Evolutionary conservation across 2,113 vertebrate genomes (phyloP).

Genomic region (Paracanthobrama guichenoti): DNA sequence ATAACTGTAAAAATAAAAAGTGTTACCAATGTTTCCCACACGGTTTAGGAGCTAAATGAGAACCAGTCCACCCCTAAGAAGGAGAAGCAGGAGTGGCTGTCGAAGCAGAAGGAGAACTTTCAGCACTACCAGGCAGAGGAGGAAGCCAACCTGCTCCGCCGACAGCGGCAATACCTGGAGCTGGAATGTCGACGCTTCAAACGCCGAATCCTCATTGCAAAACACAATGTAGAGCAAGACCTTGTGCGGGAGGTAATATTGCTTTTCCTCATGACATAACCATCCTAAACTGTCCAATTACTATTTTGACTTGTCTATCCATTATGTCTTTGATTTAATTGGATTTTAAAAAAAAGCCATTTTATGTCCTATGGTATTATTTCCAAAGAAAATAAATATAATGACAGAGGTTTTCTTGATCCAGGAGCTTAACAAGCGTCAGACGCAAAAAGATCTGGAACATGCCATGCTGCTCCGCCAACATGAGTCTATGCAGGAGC

Average conservation of each 20-base stretch:
- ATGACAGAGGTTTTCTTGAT: not conserved
- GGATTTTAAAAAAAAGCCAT: too few species aligned
- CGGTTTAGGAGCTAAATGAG: conserved; percentile 90
- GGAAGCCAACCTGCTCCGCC: conserved; percentile 92
- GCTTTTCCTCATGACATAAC: conserved; percentile 41
- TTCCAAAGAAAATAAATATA: conserved; percentile 69
- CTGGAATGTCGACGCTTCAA: conserved; percentile 96
- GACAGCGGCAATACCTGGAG: conserved; percentile 95
- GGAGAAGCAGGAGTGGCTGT: conserved; percentile 98
- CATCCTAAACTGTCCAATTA: too few species aligned
- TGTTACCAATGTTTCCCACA: not conserved
- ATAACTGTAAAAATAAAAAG: too few species aligned
- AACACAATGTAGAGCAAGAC: conserved; percentile 94
- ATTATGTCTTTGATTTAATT: too few species aligned
- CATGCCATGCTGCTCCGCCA: conserved; percentile 97
- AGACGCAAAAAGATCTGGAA: conserved; percentile 97
- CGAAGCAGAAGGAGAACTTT: conserved; percentile 98
- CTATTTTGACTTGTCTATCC: too few species aligned
- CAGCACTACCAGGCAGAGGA: conserved; percentile 98
- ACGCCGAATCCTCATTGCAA: conserved; percentile 92
- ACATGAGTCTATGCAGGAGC: conserved; percentile 98
- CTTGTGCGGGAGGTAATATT: conserved; percentile 87
- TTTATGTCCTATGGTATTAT: conserved; percentile 22
- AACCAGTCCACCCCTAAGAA: conserved; percentile 99
- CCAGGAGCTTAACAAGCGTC: conserved; percentile 96